Base-by-base conservation (phyloP, 2,888 invertebrate genomes). In the Volucella inanis region DNA sequence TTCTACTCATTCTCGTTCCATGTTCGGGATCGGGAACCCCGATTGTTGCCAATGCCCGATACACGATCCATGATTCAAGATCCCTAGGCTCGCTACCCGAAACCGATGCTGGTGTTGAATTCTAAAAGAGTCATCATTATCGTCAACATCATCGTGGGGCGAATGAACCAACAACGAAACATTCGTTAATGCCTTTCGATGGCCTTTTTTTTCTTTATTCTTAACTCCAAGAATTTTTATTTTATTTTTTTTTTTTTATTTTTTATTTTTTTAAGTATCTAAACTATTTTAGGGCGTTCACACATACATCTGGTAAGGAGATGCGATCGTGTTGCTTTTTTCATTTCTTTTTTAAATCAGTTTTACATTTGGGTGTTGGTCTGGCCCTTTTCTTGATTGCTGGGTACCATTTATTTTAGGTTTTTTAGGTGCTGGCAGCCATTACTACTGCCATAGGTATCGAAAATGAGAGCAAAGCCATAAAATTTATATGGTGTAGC, bases 121-220 rank as follows among this genome's bases (percentile, higher is more conserved):
- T 85, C 76, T 85, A 85, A 85, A 81, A 81, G 81, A 85, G 85
- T 85, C 85, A 85, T 81, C 85, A 85, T 85, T 85, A 72, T 81
- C 59, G 49, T 76, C 84, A 52, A 54, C 71, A 47, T 59, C 49
- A 50, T 55, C 55, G 55, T 72, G 72, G 72, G 81, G 85, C 76
- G 76, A 80, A 76, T 80, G 80, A 85, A 85, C 84, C 71, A 62
- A 61, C 80, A 71, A 54, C 76, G 76, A 62, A 55, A 68, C 43
- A 76, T 81, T 85, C 81, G 76, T 85, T 80, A 85, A 85, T 77
- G 85, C 81, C 77, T 80, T 83, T 76, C 55, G 67, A 76, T 85
- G 85, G 62, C 54, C 43, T 59, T 79, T 62, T 55, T 55, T 43
- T 68, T 68, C 55, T 67, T 68, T 61, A 54, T 22, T 31, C 3